Evolutionary conservation across 2,113 vertebrate genomes (phyloP).

Genomic region (Plecturocebus donacophilus): DNA sequence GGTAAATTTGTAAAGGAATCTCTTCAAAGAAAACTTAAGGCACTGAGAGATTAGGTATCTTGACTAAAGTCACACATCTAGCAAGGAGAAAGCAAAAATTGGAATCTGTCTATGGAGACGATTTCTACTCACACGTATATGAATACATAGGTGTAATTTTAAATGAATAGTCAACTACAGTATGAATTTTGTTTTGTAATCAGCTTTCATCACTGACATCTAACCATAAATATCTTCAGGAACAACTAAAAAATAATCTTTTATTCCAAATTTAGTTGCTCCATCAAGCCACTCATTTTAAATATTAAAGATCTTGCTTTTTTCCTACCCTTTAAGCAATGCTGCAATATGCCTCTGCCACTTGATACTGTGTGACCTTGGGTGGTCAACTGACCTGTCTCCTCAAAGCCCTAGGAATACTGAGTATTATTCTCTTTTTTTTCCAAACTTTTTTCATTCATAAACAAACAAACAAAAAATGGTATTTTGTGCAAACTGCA

Average conservation of each 20-base stretch:
- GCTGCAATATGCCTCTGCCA: not conserved
- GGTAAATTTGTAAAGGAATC: not conserved
- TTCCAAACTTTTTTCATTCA: not conserved
- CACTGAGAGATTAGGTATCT: not conserved
- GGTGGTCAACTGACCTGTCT: not conserved
- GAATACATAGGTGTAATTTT: not conserved
- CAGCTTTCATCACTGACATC: not conserved
- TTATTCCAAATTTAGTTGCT: not conserved
- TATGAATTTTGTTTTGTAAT: not conserved
- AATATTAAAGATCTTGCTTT: not conserved
- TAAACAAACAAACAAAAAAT: not conserved
- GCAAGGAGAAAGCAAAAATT: not conserved
- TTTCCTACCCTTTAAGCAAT: not conserved
- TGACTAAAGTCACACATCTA: not conserved
- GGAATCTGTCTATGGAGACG: not conserved
- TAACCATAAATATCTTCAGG: not conserved
- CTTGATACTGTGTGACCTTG: not conserved
- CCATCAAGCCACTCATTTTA: not conserved
- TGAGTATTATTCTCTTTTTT: not conserved
- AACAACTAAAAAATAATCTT: not conserved
- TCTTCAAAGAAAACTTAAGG: not conserved
- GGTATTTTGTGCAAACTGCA: not conserved
- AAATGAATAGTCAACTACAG: not conserved
- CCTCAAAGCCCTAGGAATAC: not conserved
- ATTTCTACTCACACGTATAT: not conserved